These are phyloP conservation scores for Drosophila watanabei DNA, from an alignment of 1,140 invertebrate genomes.

Conservation along the genomic window DNA sequence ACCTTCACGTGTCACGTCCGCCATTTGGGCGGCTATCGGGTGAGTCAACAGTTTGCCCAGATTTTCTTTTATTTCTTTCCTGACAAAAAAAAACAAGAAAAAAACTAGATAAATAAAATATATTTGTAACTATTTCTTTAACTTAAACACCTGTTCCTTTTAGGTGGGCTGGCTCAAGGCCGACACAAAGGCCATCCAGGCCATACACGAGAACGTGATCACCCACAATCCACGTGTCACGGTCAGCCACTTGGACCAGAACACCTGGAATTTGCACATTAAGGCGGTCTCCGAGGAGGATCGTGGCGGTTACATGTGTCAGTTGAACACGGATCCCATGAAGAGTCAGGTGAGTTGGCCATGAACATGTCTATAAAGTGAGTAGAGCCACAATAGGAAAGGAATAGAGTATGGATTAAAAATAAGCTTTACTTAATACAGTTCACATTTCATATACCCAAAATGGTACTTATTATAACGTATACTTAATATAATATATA, in stretches of 20 bases:
- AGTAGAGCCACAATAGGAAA: neutral
- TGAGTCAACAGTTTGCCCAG: slow-evolving; percentile 86
- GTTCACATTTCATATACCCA: neutral
- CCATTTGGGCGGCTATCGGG: slow-evolving; percentile 95
- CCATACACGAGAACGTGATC: slow-evolving; percentile 95
- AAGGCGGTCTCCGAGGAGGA: slow-evolving; percentile 93
- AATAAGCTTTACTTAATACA: neutral
- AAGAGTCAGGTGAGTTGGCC: slow-evolving; percentile 90
- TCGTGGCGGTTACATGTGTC: slow-evolving; percentile 94
- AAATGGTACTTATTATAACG: neutral
- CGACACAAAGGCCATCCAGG: slow-evolving; percentile 94
- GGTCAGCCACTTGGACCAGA: slow-evolving; percentile 92
- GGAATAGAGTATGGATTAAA: neutral
- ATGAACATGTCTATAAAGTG: neutral
- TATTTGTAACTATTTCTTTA: neutral
- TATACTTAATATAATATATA: too few relatives aligned
- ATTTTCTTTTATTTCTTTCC: too few relatives aligned
- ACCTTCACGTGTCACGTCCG: slow-evolving; percentile 94
- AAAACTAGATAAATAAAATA: neutral
- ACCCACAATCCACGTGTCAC: slow-evolving; percentile 93
- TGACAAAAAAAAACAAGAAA: neutral
- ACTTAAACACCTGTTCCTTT: too few relatives aligned
- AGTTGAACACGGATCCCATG: slow-evolving; percentile 92
- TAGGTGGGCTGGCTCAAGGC: slow-evolving; percentile 96
- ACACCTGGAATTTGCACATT: slow-evolving; percentile 94